phyloP scores from a whole-genome alignment of 2,888 invertebrate species.

The Drosophila robusta region DNA sequence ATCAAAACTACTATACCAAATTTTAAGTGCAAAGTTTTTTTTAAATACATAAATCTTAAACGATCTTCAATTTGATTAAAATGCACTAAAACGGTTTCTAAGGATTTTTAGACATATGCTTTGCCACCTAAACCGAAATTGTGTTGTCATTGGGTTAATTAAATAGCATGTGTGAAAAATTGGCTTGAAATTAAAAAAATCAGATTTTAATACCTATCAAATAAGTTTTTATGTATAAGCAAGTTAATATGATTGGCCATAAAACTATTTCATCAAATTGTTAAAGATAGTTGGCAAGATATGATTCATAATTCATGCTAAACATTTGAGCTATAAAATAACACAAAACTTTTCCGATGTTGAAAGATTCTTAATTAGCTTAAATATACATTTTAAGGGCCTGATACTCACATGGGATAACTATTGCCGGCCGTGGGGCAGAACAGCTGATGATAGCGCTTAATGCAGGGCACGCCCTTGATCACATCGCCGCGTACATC shows the following conservation, averaged over 20 bases:
- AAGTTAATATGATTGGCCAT: not conserved
- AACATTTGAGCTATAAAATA: conserved; percentile 11
- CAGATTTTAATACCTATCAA: not conserved
- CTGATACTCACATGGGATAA: conserved; percentile 92
- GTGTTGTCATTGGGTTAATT: no score
- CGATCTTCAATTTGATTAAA: no score
- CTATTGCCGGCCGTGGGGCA: conserved; percentile 96
- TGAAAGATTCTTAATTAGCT: not conserved
- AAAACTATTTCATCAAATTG: conserved; percentile 7
- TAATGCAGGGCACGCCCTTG: conserved; percentile 95
- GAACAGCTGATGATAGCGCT: conserved; percentile 94
- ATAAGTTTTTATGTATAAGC: not conserved
- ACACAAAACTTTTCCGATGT: conserved; percentile 2
- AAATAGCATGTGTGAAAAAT: no score
- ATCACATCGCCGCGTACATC: conserved; percentile 95
- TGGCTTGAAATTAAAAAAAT: not conserved
- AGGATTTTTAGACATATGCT: no score
- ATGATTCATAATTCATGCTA: not conserved
- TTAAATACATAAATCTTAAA: no score
- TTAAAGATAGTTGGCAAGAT: not conserved
- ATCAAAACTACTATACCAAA: no score
- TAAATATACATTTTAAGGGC: no score
- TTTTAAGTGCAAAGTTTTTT: no score
- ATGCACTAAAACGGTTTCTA: no score
- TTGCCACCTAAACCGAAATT: no score